A percentile compares a stretch with the other conserved stretches of the same genome.
Conservation (phyloP, 2,888 invertebrate species). For the Diplolepis rosae region DNA sequence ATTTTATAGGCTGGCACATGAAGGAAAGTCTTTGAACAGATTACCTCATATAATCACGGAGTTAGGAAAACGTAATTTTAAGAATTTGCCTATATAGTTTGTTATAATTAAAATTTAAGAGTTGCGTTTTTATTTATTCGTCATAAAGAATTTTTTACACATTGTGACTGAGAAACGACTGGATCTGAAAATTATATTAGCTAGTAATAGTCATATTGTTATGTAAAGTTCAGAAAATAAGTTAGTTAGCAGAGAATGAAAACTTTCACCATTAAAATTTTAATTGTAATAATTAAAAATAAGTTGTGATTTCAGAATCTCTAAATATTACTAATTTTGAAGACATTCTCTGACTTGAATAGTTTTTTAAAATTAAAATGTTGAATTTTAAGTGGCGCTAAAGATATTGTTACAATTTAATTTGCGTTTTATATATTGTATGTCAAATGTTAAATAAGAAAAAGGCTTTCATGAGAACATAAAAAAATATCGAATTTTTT, state of each 20-base stretch:
- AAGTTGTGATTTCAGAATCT: no score
- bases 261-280: background rate
- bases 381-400: constrained; percentile 16
- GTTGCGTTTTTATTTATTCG: background rate
- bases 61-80: constrained; percentile 36
- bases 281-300: no score
- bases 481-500: background rate
- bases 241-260: background rate
- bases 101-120: background rate
- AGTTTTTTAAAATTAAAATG: constrained; percentile 4
- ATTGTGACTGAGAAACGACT: constrained; percentile 1
- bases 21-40: constrained; percentile 42
- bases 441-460: background rate
- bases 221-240: background rate
- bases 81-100: constrained; percentile 6
- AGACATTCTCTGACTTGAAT: background rate
- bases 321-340: background rate
- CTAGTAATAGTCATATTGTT: constrained; percentile 2
- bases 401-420: constrained; percentile 13
- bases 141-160: background rate
- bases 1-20: constrained; percentile 31
- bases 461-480: background rate
- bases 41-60: constrained; percentile 44
- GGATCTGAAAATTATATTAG: background rate
- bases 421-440: constrained; percentile 26